phyloP scores from a whole-genome alignment of 2,113 vertebrate genomes.

The Eretmochelys imbricata region DNA sequence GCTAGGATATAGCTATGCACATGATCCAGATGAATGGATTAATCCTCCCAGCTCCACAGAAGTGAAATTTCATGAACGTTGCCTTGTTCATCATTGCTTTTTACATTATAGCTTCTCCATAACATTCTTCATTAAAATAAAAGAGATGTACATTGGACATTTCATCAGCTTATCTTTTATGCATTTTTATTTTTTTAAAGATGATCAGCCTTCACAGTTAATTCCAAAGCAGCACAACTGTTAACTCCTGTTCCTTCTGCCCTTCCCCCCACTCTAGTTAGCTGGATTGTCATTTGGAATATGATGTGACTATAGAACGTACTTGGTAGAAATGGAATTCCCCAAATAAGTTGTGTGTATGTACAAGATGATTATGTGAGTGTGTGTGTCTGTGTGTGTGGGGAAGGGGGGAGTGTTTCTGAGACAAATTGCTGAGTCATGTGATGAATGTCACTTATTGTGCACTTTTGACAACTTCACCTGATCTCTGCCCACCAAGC shows the following conservation, averaged over 20 bases:
- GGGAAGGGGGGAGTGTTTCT: neutral
- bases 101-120: neutral
- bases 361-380: neutral
- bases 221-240: neutral
- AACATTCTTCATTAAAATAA: conserved; percentile 13
- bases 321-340: neutral
- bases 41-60: neutral
- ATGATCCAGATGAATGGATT: neutral
- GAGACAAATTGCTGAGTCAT: neutral
- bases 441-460: neutral
- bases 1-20: neutral
- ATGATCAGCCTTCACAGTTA: neutral
- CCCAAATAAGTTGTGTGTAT: neutral
- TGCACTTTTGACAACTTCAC: neutral
- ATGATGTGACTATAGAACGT: neutral
- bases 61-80: neutral
- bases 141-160: neutral
- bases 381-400: neutral
- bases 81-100: neutral
- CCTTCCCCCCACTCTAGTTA: neutral
- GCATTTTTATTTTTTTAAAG: neutral
- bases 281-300: neutral
- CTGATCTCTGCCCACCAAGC: neutral
- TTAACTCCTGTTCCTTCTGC: neutral
- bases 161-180: neutral